These are phyloP conservation scores for Triplophysa bombifrons DNA, from an alignment of 2,797 vertebrate genomes.

Conservation along the genomic window DNA sequence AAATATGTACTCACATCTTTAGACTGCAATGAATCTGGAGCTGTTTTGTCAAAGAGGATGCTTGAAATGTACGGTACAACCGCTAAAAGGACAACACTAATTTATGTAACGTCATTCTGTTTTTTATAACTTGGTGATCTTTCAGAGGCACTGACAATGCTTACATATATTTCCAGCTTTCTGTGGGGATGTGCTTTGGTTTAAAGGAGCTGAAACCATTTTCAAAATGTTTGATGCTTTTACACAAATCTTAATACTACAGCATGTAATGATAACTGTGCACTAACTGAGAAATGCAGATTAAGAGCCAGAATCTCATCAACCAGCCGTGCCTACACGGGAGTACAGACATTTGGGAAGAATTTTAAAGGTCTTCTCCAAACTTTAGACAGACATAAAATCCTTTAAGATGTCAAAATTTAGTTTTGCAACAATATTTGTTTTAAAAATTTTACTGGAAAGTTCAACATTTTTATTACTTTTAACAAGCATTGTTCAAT, in stretches of 20 bases:
- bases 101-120: conserved; percentile 36
- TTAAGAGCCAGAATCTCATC: no score
- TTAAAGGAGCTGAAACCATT: conserved; percentile 25
- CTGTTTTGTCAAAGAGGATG: conserved; percentile 11
- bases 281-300: no score
- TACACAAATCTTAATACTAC: neutral
- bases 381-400: no score
- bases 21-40: conserved; percentile 5
- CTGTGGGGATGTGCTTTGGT: conserved; percentile 9
- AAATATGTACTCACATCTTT: conserved; percentile 35
- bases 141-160: conserved; percentile 30
- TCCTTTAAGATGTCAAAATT: no score
- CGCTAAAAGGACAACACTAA: conserved; percentile 32
- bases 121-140: conserved; percentile 29
- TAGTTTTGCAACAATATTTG: no score
- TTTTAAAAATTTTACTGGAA: no score
- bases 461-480: no score
- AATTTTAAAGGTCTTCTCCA: no score
- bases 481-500: no score
- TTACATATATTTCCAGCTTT: conserved; percentile 30
- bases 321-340: no score
- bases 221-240: conserved; percentile 15
- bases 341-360: no score
- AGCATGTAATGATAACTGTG: no score
- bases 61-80: conserved; percentile 15